phyloP scores from a whole-genome alignment of 1,140 invertebrate genomes.

The Cherax destructor region DNA sequence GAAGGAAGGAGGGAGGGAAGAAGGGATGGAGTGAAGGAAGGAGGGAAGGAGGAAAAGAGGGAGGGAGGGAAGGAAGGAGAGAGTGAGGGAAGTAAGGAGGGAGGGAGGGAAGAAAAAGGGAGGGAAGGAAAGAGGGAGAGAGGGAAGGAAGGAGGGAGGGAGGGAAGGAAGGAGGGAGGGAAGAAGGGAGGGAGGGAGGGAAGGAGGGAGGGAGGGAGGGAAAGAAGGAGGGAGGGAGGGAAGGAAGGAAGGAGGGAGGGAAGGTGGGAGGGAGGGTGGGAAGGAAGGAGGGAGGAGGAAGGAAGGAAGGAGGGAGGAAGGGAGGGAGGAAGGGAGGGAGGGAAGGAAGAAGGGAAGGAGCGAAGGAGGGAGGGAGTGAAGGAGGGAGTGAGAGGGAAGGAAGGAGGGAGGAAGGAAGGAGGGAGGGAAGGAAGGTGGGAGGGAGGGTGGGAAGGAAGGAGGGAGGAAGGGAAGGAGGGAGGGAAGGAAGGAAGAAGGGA shows the following conservation, averaged over 20 bases:
- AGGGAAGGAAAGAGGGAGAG: no score
- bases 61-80: background rate
- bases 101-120: background rate
- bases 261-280: background rate
- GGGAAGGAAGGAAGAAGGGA: no score
- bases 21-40: no score
- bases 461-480: background rate
- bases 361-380: constrained; percentile 1
- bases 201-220: background rate
- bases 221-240: background rate
- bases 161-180: no score
- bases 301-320: no score
- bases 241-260: background rate
- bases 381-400: background rate
- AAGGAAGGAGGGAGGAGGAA: background rate
- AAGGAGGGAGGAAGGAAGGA: no score
- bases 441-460: background rate
- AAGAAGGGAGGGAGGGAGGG: no score
- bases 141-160: background rate
- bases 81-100: background rate
- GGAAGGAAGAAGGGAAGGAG: no score
- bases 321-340: no score
- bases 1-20: constrained; percentile 1
- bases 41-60: background rate
- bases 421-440: background rate